Evolutionary conservation across 2,888 invertebrate genomes (phyloP).

Genomic region (Gordius sp.): DNA sequence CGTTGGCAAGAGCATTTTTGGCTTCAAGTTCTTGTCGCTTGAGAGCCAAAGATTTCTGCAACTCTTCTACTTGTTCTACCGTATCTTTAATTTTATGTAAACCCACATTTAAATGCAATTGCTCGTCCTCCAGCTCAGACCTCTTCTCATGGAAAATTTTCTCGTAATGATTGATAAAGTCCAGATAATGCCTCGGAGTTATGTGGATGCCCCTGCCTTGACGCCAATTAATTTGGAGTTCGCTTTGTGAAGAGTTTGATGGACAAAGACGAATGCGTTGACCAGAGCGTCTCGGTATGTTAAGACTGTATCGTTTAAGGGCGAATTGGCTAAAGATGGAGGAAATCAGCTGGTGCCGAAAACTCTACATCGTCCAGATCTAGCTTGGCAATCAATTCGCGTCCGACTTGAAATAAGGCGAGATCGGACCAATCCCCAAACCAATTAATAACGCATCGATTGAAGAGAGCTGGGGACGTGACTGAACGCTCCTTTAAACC

Average conservation of each 20-base stretch:
- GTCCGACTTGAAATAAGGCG: constrained; percentile 47
- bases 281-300: constrained; percentile 64
- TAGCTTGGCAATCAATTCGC: constrained; percentile 76
- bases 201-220: constrained; percentile 42
- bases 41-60: constrained; percentile 88
- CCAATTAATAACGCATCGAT: constrained; percentile 95
- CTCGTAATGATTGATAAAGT: constrained; percentile 93
- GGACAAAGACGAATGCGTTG: constrained; percentile 89
- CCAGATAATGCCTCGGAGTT: constrained; percentile 84
- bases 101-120: constrained; percentile 88
- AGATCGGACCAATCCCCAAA: constrained; percentile 98
- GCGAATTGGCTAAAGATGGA: too few species aligned
- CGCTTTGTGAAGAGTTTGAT: constrained; percentile 79
- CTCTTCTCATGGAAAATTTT: constrained; percentile 88
- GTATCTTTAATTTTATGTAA: constrained; percentile 95
- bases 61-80: constrained; percentile 92
- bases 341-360: too few species aligned
- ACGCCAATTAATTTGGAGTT: constrained; percentile 58
- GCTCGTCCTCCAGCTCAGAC: constrained; percentile 88
- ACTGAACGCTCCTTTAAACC: constrained; percentile 91
- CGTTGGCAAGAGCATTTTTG: constrained; percentile 93
- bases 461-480: constrained; percentile 92
- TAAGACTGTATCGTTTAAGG: too few species aligned
- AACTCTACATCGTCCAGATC: constrained; percentile 68
- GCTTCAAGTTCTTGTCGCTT: constrained; percentile 58